Evolutionary conservation across 92 coral and sea anemone genomes (phyloP).

Genomic region (Chrysogorgia sp.): DNA sequence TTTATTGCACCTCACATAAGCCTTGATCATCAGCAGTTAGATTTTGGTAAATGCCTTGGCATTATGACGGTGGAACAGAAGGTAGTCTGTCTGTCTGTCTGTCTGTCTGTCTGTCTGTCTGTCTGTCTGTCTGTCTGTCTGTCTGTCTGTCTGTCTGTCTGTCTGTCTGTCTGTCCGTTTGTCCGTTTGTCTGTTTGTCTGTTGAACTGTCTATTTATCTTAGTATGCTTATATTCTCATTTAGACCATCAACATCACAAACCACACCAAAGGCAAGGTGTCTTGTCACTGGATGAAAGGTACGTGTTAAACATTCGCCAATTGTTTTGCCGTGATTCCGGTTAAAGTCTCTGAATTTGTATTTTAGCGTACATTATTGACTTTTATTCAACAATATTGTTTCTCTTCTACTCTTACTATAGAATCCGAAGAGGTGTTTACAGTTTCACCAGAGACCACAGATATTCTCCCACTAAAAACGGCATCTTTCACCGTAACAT

Average conservation of each 20-base stretch:
- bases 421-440: conserved; percentile 85
- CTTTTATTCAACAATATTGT: no score
- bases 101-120: not conserved
- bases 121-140: conserved; percentile 1
- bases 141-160: not conserved
- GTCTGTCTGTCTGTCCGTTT: not conserved
- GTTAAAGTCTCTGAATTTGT: no score
- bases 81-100: conserved; percentile 42
- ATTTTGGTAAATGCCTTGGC: conserved; percentile 77
- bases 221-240: not conserved
- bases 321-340: no score
- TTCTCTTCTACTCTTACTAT: conserved; percentile 3
- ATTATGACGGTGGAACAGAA: conserved; percentile 81
- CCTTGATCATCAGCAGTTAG: conserved; percentile 75
- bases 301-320: not conserved
- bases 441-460: conserved; percentile 79
- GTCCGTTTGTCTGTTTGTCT: not conserved
- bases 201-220: not conserved
- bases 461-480: conserved; percentile 82
- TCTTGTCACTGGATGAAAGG: conserved; percentile 96
- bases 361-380: no score
- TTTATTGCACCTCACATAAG: conserved; percentile 83
- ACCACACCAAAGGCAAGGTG: conserved; percentile 92
- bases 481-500: conserved; percentile 89
- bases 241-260: conserved; percentile 93